Base-by-base conservation (phyloP, 92 coral and sea anemone genomes). In the Zoanthus sansibaricus region DNA sequence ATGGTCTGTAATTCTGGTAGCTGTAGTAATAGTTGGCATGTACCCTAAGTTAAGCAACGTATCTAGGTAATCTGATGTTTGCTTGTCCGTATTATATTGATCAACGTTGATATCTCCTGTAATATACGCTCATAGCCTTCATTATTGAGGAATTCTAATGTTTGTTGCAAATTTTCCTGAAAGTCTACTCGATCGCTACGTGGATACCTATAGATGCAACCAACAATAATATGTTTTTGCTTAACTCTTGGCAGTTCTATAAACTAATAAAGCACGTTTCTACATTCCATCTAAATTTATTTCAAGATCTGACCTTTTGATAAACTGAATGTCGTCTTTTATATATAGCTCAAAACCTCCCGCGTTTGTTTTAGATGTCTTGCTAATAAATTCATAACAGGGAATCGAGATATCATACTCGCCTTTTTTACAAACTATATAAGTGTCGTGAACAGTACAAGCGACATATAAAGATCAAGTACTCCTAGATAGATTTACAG, bases 231-330 rank as follows among this genome's bases (percentile, higher is more conserved):
- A 42, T 89, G 18, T 42, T 85, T 84, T 77, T 85, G 86, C 42
- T 17, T 89, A n/a, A 15, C 67, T 48, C 86, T 76, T 64, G 72
- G 83, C 56, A 89, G n/a, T 64, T 87, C 79, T 56, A n/a, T n/a
- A n/a, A n/a, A n/a, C n/a, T n/a, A n/a, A 84, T 55, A 83, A 69
- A 89, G 74, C 88, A 83, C 12, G 91, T 69, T 83, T 88, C 91
- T 45, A 83, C 16, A 12, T n/a, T n/a, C 79, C 91, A 21, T 84
- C 79, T 10, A 82, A 59, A 9, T 44, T 30, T 33, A 86, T 14
- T 64, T 67, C 51, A 33, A 82, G 75, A 18, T 86, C 79, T 61
- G 86, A 66, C 74, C 90, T 87, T 77, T 62, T 77, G n/a, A 51
- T 87, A 31, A 62, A 77, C 14, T 82, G 13, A 18, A 82, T 20